These are phyloP conservation scores for Haliaeetus leucogaster DNA, from an alignment of 2,113 vertebrate genomes.

Conservation along the genomic window DNA sequence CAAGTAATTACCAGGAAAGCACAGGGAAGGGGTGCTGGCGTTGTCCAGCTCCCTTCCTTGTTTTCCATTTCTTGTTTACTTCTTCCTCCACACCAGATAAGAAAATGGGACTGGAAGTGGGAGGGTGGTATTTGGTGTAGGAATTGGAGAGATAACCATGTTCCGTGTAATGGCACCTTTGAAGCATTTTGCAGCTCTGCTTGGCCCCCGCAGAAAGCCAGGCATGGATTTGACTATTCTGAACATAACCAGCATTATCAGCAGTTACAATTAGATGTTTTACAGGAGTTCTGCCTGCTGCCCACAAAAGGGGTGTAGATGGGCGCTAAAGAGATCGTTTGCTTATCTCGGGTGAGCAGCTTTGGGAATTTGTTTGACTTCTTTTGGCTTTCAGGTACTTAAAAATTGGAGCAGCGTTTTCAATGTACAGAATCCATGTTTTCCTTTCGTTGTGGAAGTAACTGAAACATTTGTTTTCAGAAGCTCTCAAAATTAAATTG, in stretches of 20 bases:
- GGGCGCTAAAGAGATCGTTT: not conserved
- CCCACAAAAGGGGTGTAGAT: not conserved
- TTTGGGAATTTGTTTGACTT: not conserved
- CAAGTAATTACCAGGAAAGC: not conserved
- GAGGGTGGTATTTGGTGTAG: not conserved
- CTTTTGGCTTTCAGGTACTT: not conserved
- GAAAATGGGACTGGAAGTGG: not conserved
- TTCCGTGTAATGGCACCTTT: not conserved
- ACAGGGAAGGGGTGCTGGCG: accelerated
- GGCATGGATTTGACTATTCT: not conserved
- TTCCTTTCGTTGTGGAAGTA: not conserved
- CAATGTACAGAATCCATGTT: not conserved
- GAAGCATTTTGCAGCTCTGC: not conserved
- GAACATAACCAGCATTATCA: not conserved
- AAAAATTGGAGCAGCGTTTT: not conserved
- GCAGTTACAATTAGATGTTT: not conserved
- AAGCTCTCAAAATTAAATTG: not conserved
- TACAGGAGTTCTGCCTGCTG: accelerated
- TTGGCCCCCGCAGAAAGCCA: not conserved
- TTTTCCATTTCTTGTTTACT: not conserved
- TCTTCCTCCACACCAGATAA: not conserved
- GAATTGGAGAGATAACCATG: not conserved
- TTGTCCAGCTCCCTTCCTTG: not conserved
- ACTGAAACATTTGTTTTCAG: not conserved
- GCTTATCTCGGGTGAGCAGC: not conserved